Percentiles rank a stretch among this genome's conserved stretches.
Evolutionary conservation across 2,113 vertebrate species (phyloP).

Genomic region (Phocoena phocoena): DNA sequence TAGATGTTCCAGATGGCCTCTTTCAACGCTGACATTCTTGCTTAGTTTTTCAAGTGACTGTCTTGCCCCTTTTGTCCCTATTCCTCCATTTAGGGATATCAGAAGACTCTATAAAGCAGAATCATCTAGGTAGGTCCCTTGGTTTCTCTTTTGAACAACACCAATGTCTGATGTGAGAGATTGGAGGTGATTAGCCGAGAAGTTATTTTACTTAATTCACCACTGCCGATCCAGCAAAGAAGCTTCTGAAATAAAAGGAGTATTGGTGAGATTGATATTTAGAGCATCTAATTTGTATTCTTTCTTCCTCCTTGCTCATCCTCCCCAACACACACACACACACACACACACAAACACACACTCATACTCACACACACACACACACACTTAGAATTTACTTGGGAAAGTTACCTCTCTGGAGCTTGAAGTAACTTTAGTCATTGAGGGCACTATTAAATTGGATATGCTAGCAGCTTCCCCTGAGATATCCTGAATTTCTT

Average conservation of each 20-base stretch:
- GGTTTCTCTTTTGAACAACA: conserved; percentile 28
- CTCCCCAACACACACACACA: neutral
- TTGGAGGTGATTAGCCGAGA: neutral
- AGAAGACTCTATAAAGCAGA: neutral
- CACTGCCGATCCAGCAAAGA: neutral
- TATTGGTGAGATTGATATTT: conserved; percentile 48
- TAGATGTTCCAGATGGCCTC: neutral
- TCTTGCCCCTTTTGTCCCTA: neutral
- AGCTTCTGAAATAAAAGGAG: neutral
- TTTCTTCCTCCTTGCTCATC: neutral
- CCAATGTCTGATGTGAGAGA: neutral
- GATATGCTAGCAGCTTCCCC: neutral
- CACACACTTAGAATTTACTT: conserved; percentile 57
- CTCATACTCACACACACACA: neutral
- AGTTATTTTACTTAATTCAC: neutral
- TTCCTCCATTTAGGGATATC: neutral
- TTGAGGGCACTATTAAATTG: neutral
- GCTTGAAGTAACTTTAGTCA: conserved; percentile 39
- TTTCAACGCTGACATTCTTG: neutral
- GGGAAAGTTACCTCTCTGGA: conserved; percentile 72
- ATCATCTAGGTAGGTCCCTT: neutral
- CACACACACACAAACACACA: neutral
- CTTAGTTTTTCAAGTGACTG: neutral
- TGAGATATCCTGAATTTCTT: conserved; percentile 7
- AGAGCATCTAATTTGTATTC: conserved; percentile 38